Percentiles rank a stretch among this genome's conserved stretches.
Evolutionary conservation across 1,140 invertebrate species (phyloP).

Genomic region (Neelides sp.): DNA sequence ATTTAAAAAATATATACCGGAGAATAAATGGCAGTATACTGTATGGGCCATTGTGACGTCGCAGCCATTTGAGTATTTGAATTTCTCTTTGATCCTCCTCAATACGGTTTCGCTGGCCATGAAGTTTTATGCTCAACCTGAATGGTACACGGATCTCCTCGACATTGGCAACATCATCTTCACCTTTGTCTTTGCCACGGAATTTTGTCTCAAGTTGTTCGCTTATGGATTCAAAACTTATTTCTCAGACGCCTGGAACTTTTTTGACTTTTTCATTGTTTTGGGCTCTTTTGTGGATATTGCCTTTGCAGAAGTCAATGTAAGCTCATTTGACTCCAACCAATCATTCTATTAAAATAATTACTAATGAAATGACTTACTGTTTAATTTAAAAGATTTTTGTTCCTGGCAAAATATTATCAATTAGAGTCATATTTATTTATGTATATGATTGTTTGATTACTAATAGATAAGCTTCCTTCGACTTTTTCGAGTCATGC

Average conservation of each 20-base stretch:
- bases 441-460: slow-evolving; percentile 39
- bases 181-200: slow-evolving; percentile 90
- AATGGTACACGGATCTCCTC: slow-evolving; percentile 68
- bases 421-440: neutral
- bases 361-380: neutral
- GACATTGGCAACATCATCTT: slow-evolving; percentile 95
- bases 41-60: slow-evolving; percentile 99
- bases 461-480: slow-evolving; percentile 98
- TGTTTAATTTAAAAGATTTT: neutral
- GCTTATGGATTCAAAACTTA: slow-evolving; percentile 97
- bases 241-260: slow-evolving; percentile 98
- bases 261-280: slow-evolving; percentile 98
- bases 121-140: slow-evolving; percentile 86
- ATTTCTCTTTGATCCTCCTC: slow-evolving; percentile 93
- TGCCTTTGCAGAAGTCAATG: slow-evolving; percentile 84
- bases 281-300: slow-evolving; percentile 98
- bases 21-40: slow-evolving; percentile 94
- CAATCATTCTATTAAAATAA: neutral
- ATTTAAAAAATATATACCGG: slow-evolving; percentile 91
- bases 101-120: slow-evolving; percentile 96
- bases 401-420: neutral
- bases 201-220: slow-evolving; percentile 94
- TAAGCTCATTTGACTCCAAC: slow-evolving; percentile 43
- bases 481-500: slow-evolving; percentile 95
- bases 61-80: slow-evolving; percentile 94